These are phyloP conservation scores for Nephrocerus scutellatus DNA, from an alignment of 2,888 invertebrate genomes.

Conservation along the genomic window DNA sequence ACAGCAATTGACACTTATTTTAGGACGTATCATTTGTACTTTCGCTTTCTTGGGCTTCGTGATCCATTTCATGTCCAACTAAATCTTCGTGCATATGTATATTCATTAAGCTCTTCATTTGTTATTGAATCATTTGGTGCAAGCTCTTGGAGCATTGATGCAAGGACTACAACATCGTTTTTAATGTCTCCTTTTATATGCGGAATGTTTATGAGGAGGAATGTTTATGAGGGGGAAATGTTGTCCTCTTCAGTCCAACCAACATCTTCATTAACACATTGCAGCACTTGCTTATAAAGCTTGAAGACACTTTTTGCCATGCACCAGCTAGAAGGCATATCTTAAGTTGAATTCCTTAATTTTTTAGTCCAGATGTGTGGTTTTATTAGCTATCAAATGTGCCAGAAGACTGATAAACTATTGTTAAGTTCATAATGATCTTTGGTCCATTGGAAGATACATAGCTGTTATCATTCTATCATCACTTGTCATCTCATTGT, in stretches of 20 bases:
- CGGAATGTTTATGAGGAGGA: too few species aligned
- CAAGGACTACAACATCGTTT: constrained; percentile 4
- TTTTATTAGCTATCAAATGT: constrained; percentile 6
- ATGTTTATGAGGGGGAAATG: too few species aligned
- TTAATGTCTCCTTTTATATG: too few species aligned
- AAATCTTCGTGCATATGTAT: constrained; percentile 3
- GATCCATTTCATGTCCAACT: constrained; percentile 4
- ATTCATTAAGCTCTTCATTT: constrained; percentile 6
- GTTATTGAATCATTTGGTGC: constrained; percentile 7
- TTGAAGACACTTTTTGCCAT: constrained; percentile 10
- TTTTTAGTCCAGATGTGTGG: constrained; percentile 6
- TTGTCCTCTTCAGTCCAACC: constrained; percentile 6
- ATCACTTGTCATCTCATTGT: constrained; percentile 6
- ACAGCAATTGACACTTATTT: too few species aligned
- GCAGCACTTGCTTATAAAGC: constrained; percentile 9
- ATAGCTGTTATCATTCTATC: constrained; percentile 7
- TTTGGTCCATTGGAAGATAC: constrained; percentile 7
- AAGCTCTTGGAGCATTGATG: constrained; percentile 11
- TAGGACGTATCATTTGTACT: too few species aligned
- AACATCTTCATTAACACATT: constrained; percentile 11
- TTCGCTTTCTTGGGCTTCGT: too few species aligned
- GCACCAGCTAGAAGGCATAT: constrained; percentile 4
- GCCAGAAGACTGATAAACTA: constrained; percentile 5
- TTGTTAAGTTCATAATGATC: constrained; percentile 9
- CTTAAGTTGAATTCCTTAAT: constrained; percentile 9